Conservation (phyloP, 2,888 invertebrate genomes). For the Andrena praecox region DNA sequence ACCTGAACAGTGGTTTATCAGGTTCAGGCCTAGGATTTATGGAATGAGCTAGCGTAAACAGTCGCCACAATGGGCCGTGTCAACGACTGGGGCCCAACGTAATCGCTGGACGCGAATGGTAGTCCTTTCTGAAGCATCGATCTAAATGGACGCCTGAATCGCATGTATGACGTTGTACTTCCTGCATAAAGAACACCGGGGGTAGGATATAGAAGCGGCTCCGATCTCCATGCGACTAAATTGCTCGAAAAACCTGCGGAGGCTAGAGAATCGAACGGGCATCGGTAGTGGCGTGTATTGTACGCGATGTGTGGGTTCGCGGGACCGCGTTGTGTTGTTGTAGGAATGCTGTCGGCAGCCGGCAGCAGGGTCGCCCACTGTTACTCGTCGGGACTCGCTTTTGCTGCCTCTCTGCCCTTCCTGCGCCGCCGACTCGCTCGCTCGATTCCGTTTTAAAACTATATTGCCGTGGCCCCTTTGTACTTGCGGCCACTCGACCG, state of each 20-base stretch:
- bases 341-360: constrained; percentile 80
- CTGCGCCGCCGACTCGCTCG: constrained; percentile 59
- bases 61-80: constrained; percentile 14
- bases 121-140: constrained; percentile 19
- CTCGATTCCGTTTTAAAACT: constrained; percentile 74
- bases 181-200: not conserved
- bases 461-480: constrained; percentile 73
- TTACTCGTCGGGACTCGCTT: constrained; percentile 76
- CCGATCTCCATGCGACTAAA: not conserved
- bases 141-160: not conserved
- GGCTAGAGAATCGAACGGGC: constrained; percentile 34
- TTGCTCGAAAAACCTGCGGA: constrained; percentile 39
- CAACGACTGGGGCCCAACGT: constrained; percentile 18
- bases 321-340: constrained; percentile 75
- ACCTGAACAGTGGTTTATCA: not conserved
- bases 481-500: constrained; percentile 64
- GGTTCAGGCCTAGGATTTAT: not conserved
- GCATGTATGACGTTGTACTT: constrained; percentile 1
- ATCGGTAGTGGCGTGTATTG: constrained; percentile 59
- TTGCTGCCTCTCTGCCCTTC: constrained; percentile 72
- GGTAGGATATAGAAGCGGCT: not conserved
- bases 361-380: constrained; percentile 79
- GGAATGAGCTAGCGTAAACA: constrained; percentile 16
- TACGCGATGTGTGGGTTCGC: constrained; percentile 72
- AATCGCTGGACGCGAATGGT: constrained; percentile 24